Conservation (phyloP, 1,140 invertebrate genomes). For the Drosophila nannoptera region DNA sequence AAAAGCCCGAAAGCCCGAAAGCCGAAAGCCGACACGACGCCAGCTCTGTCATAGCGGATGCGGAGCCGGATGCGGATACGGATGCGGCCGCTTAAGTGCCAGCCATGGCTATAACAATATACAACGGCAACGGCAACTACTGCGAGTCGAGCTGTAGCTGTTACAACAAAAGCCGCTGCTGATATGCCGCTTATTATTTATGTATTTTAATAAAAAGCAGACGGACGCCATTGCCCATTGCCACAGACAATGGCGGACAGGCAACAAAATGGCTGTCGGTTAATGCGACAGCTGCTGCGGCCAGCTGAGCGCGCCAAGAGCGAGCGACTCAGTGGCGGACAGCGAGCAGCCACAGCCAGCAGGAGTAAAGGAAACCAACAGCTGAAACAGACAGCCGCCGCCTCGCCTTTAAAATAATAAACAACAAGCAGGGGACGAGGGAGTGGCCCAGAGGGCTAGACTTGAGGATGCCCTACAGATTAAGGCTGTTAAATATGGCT, state of each 20-base stretch:
- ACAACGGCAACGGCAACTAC: slow-evolving; percentile 23
- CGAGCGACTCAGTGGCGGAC: slow-evolving; percentile 4
- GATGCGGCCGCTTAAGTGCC: slow-evolving; percentile 75
- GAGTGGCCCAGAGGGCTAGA: background rate
- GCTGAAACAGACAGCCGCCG: slow-evolving; percentile 30
- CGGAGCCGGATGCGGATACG: slow-evolving; percentile 57
- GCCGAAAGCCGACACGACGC: slow-evolving; percentile 28
- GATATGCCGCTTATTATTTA: slow-evolving; percentile 77
- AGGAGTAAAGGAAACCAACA: slow-evolving; percentile 29
- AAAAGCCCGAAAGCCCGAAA: background rate
- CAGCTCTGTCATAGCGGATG: slow-evolving; percentile 33
- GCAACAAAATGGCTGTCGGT: slow-evolving; percentile 73
- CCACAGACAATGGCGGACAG: slow-evolving; percentile 63
- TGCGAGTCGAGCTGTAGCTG: slow-evolving; percentile 21
- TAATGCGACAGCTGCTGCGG: slow-evolving; percentile 73
- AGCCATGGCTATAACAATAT: slow-evolving; percentile 69
- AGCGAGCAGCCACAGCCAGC: slow-evolving; percentile 19
- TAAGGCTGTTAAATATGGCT: background rate
- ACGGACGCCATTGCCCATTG: slow-evolving; percentile 45
- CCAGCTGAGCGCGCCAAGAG: slow-evolving; percentile 17
- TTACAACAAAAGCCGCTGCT: slow-evolving; percentile 72
- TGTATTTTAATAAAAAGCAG: slow-evolving; percentile 76
- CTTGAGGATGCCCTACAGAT: slow-evolving; percentile 3
- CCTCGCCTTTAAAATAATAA: slow-evolving; percentile 41
- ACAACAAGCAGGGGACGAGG: slow-evolving; percentile 13